Percentiles rank a stretch among this genome's conserved stretches.
Conservation (phyloP, 92 coral and sea anemone genomes). For the Palythoa heliodiscus region DNA sequence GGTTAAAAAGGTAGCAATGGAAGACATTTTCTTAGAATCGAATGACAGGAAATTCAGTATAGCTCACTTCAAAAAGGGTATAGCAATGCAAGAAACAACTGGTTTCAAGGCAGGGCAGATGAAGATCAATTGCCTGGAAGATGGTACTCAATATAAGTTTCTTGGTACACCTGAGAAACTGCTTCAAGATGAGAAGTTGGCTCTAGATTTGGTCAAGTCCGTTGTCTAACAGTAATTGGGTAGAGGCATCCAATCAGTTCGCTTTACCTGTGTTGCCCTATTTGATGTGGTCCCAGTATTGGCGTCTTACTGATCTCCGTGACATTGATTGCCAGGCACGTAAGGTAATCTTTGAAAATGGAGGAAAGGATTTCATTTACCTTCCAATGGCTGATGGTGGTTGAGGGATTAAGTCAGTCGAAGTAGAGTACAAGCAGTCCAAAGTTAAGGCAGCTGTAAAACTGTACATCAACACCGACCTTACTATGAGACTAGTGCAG, state of each 20-base stretch:
- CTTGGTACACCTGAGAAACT: not conserved
- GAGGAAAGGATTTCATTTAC: not conserved
- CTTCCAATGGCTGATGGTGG: too few relatives aligned
- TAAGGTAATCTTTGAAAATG: not conserved
- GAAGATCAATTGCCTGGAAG: conserved; percentile 9
- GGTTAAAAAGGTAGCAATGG: not conserved
- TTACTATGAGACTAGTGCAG: not conserved
- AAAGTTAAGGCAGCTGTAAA: too few relatives aligned
- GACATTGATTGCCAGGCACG: conserved; percentile 5
- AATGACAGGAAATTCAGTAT: not conserved
- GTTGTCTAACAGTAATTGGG: not conserved
- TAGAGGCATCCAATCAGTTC: not conserved
- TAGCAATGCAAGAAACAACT: not conserved
- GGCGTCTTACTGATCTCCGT: not conserved
- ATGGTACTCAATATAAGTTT: not conserved
- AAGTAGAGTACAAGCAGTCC: too few relatives aligned
- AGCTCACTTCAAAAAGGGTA: not conserved
- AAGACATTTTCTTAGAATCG: not conserved
- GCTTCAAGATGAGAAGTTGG: not conserved
- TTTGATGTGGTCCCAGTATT: not conserved
- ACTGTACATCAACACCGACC: too few relatives aligned
- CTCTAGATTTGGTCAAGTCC: not conserved
- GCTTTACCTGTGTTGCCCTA: not conserved
- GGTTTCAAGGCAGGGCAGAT: conserved; percentile 1
- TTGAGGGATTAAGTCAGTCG: too few relatives aligned